phyloP scores from a whole-genome alignment of 2,113 vertebrate genomes.

The Narcine bancroftii region DNA sequence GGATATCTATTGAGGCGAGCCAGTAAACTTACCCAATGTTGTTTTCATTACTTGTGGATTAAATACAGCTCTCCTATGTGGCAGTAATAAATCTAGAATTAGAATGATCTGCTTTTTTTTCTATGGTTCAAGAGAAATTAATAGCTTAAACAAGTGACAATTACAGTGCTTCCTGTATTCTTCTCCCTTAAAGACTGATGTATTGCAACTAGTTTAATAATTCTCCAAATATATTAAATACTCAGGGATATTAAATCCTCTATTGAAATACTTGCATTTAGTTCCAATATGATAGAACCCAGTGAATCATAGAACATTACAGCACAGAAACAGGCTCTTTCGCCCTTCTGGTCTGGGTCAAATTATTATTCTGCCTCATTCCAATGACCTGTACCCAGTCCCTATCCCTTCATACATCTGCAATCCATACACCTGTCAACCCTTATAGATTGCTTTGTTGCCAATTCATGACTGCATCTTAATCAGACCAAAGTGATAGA shows the following conservation, averaged over 20 bases:
- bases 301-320: no score
- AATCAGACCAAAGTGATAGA: neutral
- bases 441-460: neutral
- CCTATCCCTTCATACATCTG: no score
- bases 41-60: constrained; percentile 90
- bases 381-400: no score
- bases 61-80: constrained; percentile 68
- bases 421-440: neutral
- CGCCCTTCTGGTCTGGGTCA: no score
- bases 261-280: neutral
- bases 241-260: neutral
- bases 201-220: neutral
- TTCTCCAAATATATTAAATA: neutral
- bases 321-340: no score
- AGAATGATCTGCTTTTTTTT: constrained; percentile 59
- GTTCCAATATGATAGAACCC: constrained; percentile 10
- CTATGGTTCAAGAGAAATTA: constrained; percentile 44
- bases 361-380: no score
- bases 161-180: neutral
- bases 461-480: neutral
- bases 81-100: constrained; percentile 61
- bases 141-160: constrained; percentile 27
- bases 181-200: neutral
- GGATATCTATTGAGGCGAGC: neutral
- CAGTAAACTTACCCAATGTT: neutral